These are phyloP conservation scores for Prionace glauca DNA, from an alignment of 2,797 vertebrate genomes.

Conservation along the genomic window DNA sequence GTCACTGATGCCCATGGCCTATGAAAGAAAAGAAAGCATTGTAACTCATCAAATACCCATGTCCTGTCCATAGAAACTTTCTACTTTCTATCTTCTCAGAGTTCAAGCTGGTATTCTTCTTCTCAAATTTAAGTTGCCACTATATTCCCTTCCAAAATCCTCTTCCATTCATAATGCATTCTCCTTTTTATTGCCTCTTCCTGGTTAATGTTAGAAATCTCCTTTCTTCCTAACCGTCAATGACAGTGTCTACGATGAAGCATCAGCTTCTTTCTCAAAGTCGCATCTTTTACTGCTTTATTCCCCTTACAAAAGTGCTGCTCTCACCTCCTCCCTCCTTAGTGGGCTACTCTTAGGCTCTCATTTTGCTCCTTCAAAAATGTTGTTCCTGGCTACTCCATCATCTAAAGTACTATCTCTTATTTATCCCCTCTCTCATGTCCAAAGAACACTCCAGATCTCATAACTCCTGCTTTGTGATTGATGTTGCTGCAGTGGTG, in stretches of 20 bases:
- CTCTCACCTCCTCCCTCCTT: not conserved
- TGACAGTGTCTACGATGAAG: not conserved
- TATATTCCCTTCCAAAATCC: not conserved
- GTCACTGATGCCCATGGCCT: too few species aligned
- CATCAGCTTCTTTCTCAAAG: not conserved
- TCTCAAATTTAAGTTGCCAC: not conserved
- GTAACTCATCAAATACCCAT: not conserved
- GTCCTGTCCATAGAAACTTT: not conserved
- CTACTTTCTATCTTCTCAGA: not conserved
- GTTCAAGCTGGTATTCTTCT: too few species aligned
- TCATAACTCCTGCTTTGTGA: not conserved
- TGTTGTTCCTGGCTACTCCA: constrained; percentile 36
- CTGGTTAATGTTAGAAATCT: not conserved
- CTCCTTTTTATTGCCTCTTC: not conserved
- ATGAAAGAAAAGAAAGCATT: not conserved
- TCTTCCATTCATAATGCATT: not conserved
- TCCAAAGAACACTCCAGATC: not conserved
- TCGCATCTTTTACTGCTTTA: not conserved
- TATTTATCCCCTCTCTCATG: constrained; percentile 36
- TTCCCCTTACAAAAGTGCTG: too few species aligned
- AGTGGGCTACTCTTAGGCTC: not conserved
- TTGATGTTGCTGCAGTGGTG: not conserved
- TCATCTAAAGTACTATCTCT: constrained; percentile 27
- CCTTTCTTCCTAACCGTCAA: not conserved
- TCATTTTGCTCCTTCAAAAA: not conserved